Evolutionary conservation across 2,888 invertebrate genomes (phyloP), one percentile per base, ranked within the genome.

Genomic region (Hemicrepidius hirtus): DNA sequence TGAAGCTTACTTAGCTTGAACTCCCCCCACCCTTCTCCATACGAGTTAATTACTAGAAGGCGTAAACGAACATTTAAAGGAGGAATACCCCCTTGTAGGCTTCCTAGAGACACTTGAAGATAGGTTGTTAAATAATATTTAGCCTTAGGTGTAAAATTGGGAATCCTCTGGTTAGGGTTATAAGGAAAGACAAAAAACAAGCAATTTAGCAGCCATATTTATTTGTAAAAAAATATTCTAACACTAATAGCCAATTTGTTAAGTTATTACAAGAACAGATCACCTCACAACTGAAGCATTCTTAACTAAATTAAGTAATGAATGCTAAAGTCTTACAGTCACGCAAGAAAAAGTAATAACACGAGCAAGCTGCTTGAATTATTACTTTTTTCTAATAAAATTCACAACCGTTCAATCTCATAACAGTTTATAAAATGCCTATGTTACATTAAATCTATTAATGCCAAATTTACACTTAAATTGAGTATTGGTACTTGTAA

Each of bases 211-310:
- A 86, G 86, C 86, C 83, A 84, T 85, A 82, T 90, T 91, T 91
- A 90, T 90, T 90, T 90, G 90, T 91, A 91, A 91, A 91, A 91
- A 91, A 91, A 91, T 91, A 91, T 89, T 89, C 90, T 91, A 90
- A 90, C 88, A 89, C 90, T 90, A 90, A 89, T 90, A 91, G 90
- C 90, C 89, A 90, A 90, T 89, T 89, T 89, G 81, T 82, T 76
- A 77, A 80, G 75, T 82, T 81, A 81, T 82, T 81, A 82, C 71
- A 69, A 70, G 69, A 70, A 73, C 69, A 71, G 70, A 71, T 64
- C 71, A 68, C 50, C 53, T 68, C 68, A 40, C 21, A 70, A 50
- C 74, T 44, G 41, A 49, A 71, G 18, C 59, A 70, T 64, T 16
- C 35, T 21, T 41, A 20, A 50, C 70, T n/a, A 37, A 20, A 37